Base-by-base conservation (phyloP, 2,113 vertebrate species). In the Megatriorchis doriae region DNA sequence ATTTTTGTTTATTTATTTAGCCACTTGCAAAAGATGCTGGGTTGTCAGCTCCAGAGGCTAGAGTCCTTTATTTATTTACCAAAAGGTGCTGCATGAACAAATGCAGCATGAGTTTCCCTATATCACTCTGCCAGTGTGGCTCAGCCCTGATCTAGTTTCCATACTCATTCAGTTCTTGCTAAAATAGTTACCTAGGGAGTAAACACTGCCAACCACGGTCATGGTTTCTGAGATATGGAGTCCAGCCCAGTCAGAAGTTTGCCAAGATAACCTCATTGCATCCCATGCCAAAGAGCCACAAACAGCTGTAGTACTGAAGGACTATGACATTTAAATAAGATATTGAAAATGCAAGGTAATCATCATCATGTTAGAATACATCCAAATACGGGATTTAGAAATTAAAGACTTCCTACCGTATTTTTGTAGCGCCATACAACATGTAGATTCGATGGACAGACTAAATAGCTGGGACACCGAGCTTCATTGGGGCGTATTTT, bases 241-340 rank as follows among this genome's bases (percentile, higher is more conserved):
- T 32, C 62, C 67, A 83, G 81, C 91, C 93, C 91, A 73, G 65
- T 47, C 53, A 89, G 83, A 85, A 80, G 55, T 85, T 95, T 77
- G 94, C 91, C 62, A 68, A 91, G 89, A 96, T 85, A 94, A 91
- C 94, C 94, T 94, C 89, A 59, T 86, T 77, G 81, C 62, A 66
- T 80, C 66, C 36, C 3, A 12, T 56, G 70, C 80, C 73, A 89
- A 72, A 85, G 70, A 88, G 25, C 45, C 58, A 62, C 45, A 50
- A 67, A 70, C 45, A 93, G 62, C 73, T 68, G 66, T 38, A 68
- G 14, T 31, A 6, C 6, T 67, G 82, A 84, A 89, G 32, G 58
- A 36, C 55, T 66, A 9, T 38, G 81, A 31, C 42, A 70, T 93
- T 73, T 90, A 77, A 93, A 52, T 52, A 78, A 77, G 45, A 11